Evolutionary conservation across 2,888 invertebrate genomes (phyloP), one percentile per base, ranked within the genome.

Genomic region (Diplazon laetatorius): DNA sequence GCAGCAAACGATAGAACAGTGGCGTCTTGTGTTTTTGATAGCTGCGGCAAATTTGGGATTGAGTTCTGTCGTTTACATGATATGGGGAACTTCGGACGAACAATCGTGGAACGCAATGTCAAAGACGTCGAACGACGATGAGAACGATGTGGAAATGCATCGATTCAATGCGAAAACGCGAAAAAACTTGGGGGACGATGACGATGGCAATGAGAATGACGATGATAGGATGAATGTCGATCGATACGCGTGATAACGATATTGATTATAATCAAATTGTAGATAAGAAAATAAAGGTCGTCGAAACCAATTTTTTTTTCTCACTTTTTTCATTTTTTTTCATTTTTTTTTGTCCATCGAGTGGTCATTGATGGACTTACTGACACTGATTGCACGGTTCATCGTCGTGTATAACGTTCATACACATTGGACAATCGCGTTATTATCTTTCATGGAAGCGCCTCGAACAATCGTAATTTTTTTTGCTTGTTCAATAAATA

Each of bases 1-100:
- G 6, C 74, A 91, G 91, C 91, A 91, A 91, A 89, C 89, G n/a
- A 86, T 89, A 14, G 85, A 81, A 6, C 89, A 89, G 65, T 91
- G 91, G 91, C 86, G 87, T 1, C 16, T 86, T 16, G 90, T 91
- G 1, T 91, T 88, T 65, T 70, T 91, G 2, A 89, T 91, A 4
- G 85, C 88, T 0, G 86, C 88, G n/a, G 82, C 80, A 0, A 87
- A 88, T 76, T 81, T 89, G 2, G 66, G 82, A 0, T 37, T 82
- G 4, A 86, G 89, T 18, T 83, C 85, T 3, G 39, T 88, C 1
- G 71, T 86, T 4, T 90, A 87, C 25, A 55, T 85, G 20, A 50
- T 87, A 1, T 88, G 87, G 71, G 90, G 90, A 10, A 87, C 87
- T 1, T 86, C 90, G 2, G 81, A 86, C 1, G 85, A 89, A 39